Base-by-base conservation (phyloP, 2,113 vertebrate species). In the Cisticola juncidis region DNA sequence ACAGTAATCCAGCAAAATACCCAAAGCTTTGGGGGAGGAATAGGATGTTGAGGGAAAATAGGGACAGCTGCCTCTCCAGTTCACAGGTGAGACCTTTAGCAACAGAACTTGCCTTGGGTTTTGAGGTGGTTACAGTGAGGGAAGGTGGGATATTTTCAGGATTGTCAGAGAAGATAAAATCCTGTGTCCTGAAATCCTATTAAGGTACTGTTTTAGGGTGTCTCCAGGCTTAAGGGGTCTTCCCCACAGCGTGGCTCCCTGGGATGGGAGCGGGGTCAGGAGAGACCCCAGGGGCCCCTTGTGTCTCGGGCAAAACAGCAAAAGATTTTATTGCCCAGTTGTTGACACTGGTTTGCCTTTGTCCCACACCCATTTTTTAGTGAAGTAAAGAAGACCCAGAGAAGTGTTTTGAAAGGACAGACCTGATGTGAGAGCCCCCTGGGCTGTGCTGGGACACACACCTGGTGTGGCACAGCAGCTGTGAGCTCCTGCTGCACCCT, bases 1-100 rank as follows among this genome's bases (percentile, higher is more conserved):
- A 71, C 40, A 31, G 58, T 50, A 88, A 88, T 74, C 74, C 68
- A 80, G 56, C 20, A 62, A 92, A 95, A 90, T 44, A 86, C 74
- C 72, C 72, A 36, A 5, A 84, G 76, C 44, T 86, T 29, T 64
- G 20, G 71, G 36, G 68, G 18, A 85, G 66, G 78, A 87, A 31
- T 24, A 68, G 64, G 82, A 31, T 28, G 7, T 3, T 38, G 85
- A 88, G 70, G 54, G 92, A 74, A 74, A 90, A 71, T 1, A 81
- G 74, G 48, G 68, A 60, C 40, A 82, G 71, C 60, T 78, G 60
- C 42, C 92, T 48, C 50, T 31, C 61, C 26, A 33, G 28, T 62
- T 85, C 86, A 51, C 44, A 44, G 61, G 54, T 48, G 81, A 77
- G 50, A 70, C 35, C 26, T 92, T 73, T 42, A 77, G 15, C 2